A percentile compares a stretch with the other conserved stretches of the same genome.
phyloP scores from a whole-genome alignment of 37 sponge, comb jelly and placozoan genomes.

The Aphrocallistes beatrix region DNA sequence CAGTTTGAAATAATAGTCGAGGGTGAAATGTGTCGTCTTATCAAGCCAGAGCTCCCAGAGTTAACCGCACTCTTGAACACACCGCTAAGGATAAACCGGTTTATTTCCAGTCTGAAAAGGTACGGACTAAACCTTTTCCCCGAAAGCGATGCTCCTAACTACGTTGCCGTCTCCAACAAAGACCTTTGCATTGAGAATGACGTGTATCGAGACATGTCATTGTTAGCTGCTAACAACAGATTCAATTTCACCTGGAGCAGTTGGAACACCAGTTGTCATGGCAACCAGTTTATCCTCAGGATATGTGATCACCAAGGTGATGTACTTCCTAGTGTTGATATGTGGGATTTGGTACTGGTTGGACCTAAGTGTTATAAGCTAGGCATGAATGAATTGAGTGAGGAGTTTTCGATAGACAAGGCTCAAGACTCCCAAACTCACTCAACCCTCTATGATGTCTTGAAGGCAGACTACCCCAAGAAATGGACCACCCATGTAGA shows the following conservation, averaged over 20 bases:
- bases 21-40: not conserved
- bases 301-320: not conserved
- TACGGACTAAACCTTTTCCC: not conserved
- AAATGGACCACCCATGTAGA: not conserved
- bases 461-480: not conserved
- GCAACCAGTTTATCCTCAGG: not conserved
- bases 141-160: not conserved
- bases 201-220: not conserved
- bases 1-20: not conserved
- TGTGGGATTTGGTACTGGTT: not conserved
- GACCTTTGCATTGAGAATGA: not conserved
- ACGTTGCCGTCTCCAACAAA: slow-evolving; percentile 11
- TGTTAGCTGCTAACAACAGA: not conserved
- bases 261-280: slow-evolving; percentile 11
- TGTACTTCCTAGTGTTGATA: not conserved
- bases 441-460: not conserved
- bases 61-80: not conserved
- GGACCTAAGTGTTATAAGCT: not conserved
- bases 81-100: not conserved
- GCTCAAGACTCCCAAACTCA: not conserved
- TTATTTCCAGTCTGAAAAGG: not conserved
- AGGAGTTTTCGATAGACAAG: not conserved
- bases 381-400: not conserved
- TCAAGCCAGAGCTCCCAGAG: not conserved
- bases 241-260: slow-evolving; percentile 16